phyloP scores from a whole-genome alignment of 2,113 vertebrate genomes.

The Forbesichthys papilliferus region DNA sequence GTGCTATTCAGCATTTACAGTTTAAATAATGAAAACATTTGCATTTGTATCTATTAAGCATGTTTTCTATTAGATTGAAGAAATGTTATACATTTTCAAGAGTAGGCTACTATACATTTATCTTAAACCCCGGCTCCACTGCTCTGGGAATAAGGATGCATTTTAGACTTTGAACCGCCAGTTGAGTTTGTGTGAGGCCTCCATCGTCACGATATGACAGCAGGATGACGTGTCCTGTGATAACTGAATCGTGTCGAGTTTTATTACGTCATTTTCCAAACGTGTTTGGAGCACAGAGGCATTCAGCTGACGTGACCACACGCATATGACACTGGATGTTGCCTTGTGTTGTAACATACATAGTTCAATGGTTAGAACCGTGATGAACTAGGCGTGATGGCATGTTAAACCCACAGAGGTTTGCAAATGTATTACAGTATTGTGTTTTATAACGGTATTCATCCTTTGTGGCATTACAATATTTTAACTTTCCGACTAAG shows the following conservation, averaged over 20 bases:
- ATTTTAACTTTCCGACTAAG: too few relatives aligned
- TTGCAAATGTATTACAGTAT: background rate
- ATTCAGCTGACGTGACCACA: constrained; percentile 61
- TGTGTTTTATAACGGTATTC: background rate
- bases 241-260: constrained; percentile 24
- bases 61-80: too few relatives aligned
- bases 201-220: constrained; percentile 1
- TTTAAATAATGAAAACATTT: too few relatives aligned
- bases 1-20: too few relatives aligned
- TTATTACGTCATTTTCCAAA: background rate
- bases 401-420: background rate
- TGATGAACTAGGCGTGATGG: background rate
- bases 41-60: too few relatives aligned
- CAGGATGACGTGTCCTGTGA: constrained; percentile 28
- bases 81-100: too few relatives aligned
- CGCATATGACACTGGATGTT: constrained; percentile 65
- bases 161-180: too few relatives aligned
- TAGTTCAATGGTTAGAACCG: background rate
- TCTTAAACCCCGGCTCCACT: too few relatives aligned
- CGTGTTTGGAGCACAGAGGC: background rate
- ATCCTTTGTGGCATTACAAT: too few relatives aligned
- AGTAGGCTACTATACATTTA: too few relatives aligned
- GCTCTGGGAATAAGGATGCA: too few relatives aligned
- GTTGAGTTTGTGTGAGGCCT: too few relatives aligned
- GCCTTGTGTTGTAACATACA: constrained; percentile 9